Evolutionary conservation across 2,113 vertebrate genomes (phyloP), one percentile per base, ranked within the genome.

Genomic region (Speoplatyrhinus poulsoni): DNA sequence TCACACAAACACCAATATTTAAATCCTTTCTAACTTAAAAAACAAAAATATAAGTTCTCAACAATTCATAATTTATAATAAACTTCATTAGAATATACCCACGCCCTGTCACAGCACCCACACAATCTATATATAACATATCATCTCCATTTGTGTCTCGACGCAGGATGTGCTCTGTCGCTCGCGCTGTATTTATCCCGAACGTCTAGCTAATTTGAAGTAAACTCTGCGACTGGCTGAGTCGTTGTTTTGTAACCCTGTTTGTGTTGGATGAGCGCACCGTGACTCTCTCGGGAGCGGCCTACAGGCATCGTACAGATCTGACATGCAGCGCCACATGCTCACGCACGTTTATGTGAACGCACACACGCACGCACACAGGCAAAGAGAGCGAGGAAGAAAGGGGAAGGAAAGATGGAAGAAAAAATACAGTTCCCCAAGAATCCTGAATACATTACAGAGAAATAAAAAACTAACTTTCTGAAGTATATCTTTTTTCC

Each of bases 241-340:
- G 77, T 87, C 69, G 71, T 88, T 91, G 87, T 91, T 89, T 79
- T 85, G 82, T 89, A 88, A 93, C 91, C 90, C 91, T 89, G 88
- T 91, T 93, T 91, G 89, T 89, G 86, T 88, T 88, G 88, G 87
- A 88, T 91, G 90, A 88, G 83, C 75, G 75, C 87, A 81, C 79
- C 68, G 76, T 75, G 71, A 55, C 64, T 87, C 92, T 90, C 90
- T 67, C 41, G 88, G 90, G 91, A 92, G 73, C 62, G 80, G 89
- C 90, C 92, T 87, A 79, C 88, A 91, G 92, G 89, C 89, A 91
- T 91, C 88, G 86, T 89, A 79, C 88, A 93, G 83, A 92, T 91
- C 89, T 91, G 85, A 92, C 89, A 88, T 77, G 61, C 84, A 78
- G 77, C 3, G 65, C 12, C 53, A 15, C 53, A 54, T 8, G 16